Conservation (phyloP, 2,797 vertebrate genomes). For the Scleropages formosus region DNA sequence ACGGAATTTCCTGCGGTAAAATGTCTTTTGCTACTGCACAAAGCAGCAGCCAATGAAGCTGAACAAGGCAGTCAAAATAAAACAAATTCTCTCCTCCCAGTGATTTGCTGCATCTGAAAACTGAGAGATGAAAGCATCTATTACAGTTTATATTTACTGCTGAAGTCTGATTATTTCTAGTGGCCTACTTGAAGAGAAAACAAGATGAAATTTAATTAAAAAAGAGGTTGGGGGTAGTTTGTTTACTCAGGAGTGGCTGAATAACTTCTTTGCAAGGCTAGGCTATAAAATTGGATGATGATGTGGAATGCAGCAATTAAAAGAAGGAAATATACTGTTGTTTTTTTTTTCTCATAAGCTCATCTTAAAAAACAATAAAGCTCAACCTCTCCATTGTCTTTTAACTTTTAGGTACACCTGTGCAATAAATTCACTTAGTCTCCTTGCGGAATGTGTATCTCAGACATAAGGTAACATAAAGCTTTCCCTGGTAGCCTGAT, state of each 20-base stretch:
- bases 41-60: too few species aligned
- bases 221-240: background rate
- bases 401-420: background rate
- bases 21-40: too few species aligned
- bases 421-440: background rate
- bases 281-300: background rate
- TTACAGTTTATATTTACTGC: background rate
- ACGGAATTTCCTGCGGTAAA: background rate
- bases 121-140: background rate
- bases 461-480: too few species aligned
- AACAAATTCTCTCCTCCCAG: background rate
- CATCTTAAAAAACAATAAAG: background rate
- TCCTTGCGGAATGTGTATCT: too few species aligned
- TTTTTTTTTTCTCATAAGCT: background rate
- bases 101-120: background rate
- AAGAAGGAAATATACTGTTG: background rate
- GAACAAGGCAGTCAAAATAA: background rate
- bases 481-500: too few species aligned
- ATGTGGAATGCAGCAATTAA: slow-evolving; percentile 9
- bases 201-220: slow-evolving; percentile 7
- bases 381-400: background rate
- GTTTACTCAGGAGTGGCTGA: slow-evolving; percentile 6
- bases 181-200: background rate
- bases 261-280: background rate
- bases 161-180: background rate